These are phyloP conservation scores for Melangyna quadrimaculata DNA, from an alignment of 2,888 invertebrate genomes.

Conservation along the genomic window DNA sequence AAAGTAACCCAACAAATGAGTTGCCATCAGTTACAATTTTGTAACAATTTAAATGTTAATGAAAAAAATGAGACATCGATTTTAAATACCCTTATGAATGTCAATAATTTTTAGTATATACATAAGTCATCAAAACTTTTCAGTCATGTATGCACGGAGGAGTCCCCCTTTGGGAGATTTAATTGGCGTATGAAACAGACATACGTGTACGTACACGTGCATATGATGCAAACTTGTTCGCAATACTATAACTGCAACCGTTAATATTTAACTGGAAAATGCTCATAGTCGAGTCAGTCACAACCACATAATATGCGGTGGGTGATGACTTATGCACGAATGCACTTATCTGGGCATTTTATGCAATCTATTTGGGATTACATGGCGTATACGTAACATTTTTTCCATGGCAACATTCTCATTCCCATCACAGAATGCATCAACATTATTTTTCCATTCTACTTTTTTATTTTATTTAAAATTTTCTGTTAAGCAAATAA, in stretches of 20 bases:
- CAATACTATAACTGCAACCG: constrained; percentile 41
- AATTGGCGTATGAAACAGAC: constrained; percentile 1
- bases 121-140: too few species aligned
- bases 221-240: background rate
- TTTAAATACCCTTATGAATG: too few species aligned
- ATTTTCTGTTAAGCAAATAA: constrained; percentile 25
- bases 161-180: background rate
- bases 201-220: constrained; percentile 32
- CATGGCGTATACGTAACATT: constrained; percentile 42
- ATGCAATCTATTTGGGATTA: background rate
- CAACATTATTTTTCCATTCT: background rate
- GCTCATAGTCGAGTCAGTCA: background rate
- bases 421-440: background rate
- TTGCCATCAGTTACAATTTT: too few species aligned
- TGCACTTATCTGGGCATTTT: constrained; percentile 17
- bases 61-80: too few species aligned
- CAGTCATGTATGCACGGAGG: too few species aligned
- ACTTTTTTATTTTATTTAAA: background rate
- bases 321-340: background rate
- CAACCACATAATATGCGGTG: background rate
- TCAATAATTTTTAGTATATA: too few species aligned
- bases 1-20: too few species aligned
- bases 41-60: too few species aligned
- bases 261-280: constrained; percentile 33
- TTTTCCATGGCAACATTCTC: background rate